Percentiles rank a stretch among this genome's conserved stretches.
phyloP scores from a whole-genome alignment of 1,140 invertebrate species.

The Atta texana region DNA sequence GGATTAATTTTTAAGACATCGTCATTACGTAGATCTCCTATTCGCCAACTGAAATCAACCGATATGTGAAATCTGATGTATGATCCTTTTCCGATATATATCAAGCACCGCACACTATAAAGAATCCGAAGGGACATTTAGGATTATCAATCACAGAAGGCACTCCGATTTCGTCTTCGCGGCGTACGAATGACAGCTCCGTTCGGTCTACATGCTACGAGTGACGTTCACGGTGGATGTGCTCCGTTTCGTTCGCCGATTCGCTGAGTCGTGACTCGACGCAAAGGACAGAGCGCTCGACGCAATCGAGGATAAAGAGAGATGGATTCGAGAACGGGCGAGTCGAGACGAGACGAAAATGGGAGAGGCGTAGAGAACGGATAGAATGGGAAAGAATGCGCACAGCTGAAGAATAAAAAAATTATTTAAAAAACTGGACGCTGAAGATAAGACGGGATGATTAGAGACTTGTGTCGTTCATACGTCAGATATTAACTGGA shows the following conservation, averaged over 20 bases:
- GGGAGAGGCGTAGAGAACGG: conserved; percentile 46
- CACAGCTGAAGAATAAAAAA: conserved; percentile 30
- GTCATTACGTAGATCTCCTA: background rate
- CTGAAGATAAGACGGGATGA: background rate
- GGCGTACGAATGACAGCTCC: conserved; percentile 68
- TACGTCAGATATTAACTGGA: conserved; percentile 61
- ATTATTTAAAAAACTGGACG: background rate
- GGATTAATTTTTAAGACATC: background rate
- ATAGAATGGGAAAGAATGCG: conserved; percentile 42
- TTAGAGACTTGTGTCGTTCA: conserved; percentile 39
- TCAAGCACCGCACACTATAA: conserved; percentile 46
- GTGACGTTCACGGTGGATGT: conserved; percentile 71
- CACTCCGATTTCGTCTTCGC: conserved; percentile 30
- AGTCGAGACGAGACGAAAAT: conserved; percentile 43
- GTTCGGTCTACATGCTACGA: conserved; percentile 72
- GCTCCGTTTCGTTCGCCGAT: conserved; percentile 60
- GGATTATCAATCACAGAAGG: conserved; percentile 29
- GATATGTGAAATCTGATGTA: conserved; percentile 53
- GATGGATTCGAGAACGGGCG: conserved; percentile 3
- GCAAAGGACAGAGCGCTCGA: conserved; percentile 49
- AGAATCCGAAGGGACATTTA: background rate
- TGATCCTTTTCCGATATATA: conserved; percentile 4
- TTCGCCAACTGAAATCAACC: conserved; percentile 58
- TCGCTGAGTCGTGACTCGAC: conserved; percentile 55
- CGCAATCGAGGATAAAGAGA: conserved; percentile 60